Conservation (phyloP, 2,113 vertebrate species). For the zebrafish (Danio rerio) region DNA sequence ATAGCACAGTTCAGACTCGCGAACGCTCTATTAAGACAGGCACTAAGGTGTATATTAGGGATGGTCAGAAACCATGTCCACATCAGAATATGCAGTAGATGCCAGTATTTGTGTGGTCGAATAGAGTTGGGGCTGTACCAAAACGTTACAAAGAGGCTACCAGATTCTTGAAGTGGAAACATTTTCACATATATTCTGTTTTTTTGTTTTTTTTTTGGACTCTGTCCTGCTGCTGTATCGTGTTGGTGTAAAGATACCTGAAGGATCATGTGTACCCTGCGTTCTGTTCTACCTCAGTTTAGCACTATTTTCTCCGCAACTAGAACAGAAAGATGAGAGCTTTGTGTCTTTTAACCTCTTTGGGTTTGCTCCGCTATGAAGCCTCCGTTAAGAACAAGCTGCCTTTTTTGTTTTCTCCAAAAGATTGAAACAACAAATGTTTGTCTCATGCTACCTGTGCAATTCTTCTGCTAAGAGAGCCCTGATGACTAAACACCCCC, state of each 20-base stretch:
- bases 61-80: conserved; percentile 36
- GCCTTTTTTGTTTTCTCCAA: conserved; percentile 57
- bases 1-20: conserved; percentile 47
- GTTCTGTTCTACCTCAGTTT: conserved; percentile 95
- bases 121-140: conserved; percentile 57
- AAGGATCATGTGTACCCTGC: conserved; percentile 80
- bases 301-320: conserved; percentile 83
- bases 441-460: conserved; percentile 47
- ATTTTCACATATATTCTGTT: conserved; percentile 18
- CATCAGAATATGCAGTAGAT: conserved; percentile 49
- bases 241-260: conserved; percentile 70
- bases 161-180: conserved; percentile 65
- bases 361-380: conserved; percentile 73
- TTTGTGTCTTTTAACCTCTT: conserved; percentile 65
- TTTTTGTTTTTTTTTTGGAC: conserved; percentile 59
- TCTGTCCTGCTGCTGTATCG: conserved; percentile 73
- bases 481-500: conserved; percentile 8
- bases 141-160: conserved; percentile 67
- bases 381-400: conserved; percentile 66
- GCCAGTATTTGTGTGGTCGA: conserved; percentile 39
- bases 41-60: conserved; percentile 40
- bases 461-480: conserved; percentile 60
- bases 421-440: conserved; percentile 32
- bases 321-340: conserved; percentile 72
- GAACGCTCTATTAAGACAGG: conserved; percentile 27